Evolutionary conservation across 2,113 vertebrate species (phyloP).

Genomic region (Odontophorus gujanensis): DNA sequence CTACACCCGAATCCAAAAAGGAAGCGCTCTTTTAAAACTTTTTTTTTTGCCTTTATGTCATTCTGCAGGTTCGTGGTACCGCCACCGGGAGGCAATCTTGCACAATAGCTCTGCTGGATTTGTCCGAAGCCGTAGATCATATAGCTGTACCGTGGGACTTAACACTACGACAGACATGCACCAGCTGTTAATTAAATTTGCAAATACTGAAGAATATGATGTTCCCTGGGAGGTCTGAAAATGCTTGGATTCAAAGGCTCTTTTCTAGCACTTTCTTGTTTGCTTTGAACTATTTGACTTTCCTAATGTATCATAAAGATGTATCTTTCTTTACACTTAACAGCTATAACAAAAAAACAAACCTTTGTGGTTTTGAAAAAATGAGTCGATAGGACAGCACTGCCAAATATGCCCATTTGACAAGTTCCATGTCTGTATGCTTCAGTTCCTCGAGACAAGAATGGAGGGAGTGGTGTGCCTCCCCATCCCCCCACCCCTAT

Average conservation of each 20-base stretch:
- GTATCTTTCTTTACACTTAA: neutral
- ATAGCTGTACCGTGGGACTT: accelerated
- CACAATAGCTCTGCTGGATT: neutral
- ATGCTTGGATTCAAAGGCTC: neutral
- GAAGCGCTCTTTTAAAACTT: accelerated
- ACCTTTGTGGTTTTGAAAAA: neutral
- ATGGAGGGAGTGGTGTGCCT: neutral
- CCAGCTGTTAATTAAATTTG: neutral
- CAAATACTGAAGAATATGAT: neutral
- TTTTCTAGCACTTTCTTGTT: neutral
- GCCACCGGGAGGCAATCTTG: constrained; percentile 48
- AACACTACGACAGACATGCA: accelerated
- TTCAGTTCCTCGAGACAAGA: neutral
- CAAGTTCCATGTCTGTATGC: neutral
- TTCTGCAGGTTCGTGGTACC: neutral
- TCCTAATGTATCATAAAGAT: neutral
- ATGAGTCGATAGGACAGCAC: neutral
- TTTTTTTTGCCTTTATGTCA: neutral
- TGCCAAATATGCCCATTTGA: neutral
- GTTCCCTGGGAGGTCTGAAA: neutral
- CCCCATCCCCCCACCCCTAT: neutral
- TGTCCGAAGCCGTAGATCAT: accelerated
- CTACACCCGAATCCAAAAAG: neutral
- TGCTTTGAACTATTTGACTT: neutral
- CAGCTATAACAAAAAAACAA: neutral